phyloP scores from a whole-genome alignment of 2,888 invertebrate genomes.

The Caenorhabditis japonica region DNA sequence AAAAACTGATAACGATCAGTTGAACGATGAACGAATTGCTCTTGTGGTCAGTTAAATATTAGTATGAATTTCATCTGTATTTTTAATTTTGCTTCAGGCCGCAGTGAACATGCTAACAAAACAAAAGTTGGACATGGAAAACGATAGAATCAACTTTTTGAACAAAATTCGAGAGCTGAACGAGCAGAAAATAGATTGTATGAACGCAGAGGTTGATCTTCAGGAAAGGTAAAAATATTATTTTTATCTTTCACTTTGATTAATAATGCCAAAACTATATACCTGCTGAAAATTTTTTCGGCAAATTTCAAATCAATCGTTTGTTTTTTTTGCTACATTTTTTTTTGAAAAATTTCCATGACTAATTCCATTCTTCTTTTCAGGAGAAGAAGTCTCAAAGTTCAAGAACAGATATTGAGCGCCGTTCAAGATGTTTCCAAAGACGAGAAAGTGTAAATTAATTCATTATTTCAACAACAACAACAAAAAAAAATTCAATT shows the following conservation, averaged over 20 bases:
- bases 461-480: no score
- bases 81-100: constrained; percentile 12
- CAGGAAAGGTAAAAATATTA: constrained; percentile 36
- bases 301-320: no score
- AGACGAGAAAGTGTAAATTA: constrained; percentile 48
- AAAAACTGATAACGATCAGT: constrained; percentile 27
- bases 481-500: no score
- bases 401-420: constrained; percentile 41
- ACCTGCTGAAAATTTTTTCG: no score
- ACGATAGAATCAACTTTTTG: constrained; percentile 88
- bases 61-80: not conserved
- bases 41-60: constrained; percentile 46
- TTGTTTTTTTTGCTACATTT: no score
- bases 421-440: constrained; percentile 30
- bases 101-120: constrained; percentile 77
- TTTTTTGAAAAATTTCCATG: no score
- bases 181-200: constrained; percentile 76
- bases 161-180: constrained; percentile 92
- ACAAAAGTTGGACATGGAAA: constrained; percentile 91
- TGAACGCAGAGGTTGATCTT: constrained; percentile 54
- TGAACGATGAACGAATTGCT: constrained; percentile 64
- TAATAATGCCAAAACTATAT: no score
- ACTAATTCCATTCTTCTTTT: constrained; percentile 13
- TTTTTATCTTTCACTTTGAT: no score
- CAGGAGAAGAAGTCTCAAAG: constrained; percentile 26